phyloP scores from a whole-genome alignment of 2,797 vertebrate species.

The Sorex maritimensis region DNA sequence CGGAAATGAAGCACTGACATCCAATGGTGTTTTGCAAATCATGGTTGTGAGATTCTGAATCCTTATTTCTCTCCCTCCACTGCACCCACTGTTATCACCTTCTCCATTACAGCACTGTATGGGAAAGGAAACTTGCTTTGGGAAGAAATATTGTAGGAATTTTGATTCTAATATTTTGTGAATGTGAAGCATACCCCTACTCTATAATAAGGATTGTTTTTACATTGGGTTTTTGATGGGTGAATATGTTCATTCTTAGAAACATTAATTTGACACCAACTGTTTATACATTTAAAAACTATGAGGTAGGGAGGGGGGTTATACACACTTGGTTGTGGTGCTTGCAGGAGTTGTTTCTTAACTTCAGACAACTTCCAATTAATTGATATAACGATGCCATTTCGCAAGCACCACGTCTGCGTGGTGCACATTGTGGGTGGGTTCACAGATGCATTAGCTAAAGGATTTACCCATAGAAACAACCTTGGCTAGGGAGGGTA shows the following conservation, averaged over 20 bases:
- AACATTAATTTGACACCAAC: too few relatives aligned
- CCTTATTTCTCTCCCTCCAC: not conserved
- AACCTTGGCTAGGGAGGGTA: not conserved
- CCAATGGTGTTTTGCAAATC: not conserved
- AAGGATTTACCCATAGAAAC: not conserved
- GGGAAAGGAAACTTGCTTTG: not conserved
- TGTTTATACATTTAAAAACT: too few relatives aligned
- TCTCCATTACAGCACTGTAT: not conserved
- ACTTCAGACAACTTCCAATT: not conserved
- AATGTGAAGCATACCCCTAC: conserved; percentile 28
- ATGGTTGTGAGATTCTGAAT: not conserved
- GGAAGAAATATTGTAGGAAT: conserved; percentile 12
- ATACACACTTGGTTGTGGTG: not conserved
- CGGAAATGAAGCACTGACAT: conserved; percentile 3
- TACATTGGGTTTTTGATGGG: too few relatives aligned
- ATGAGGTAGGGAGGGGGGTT: not conserved
- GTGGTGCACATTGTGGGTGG: not conserved
- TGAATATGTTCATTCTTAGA: too few relatives aligned
- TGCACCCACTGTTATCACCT: not conserved
- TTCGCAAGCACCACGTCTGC: not conserved
- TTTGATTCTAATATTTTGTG: conserved; percentile 59
- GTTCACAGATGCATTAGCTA: not conserved
- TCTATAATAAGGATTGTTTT: not conserved
- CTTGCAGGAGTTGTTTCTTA: not conserved
- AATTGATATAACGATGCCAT: not conserved